phyloP scores from a whole-genome alignment of 2,113 vertebrate genomes.

The Syngnathus floridae region DNA sequence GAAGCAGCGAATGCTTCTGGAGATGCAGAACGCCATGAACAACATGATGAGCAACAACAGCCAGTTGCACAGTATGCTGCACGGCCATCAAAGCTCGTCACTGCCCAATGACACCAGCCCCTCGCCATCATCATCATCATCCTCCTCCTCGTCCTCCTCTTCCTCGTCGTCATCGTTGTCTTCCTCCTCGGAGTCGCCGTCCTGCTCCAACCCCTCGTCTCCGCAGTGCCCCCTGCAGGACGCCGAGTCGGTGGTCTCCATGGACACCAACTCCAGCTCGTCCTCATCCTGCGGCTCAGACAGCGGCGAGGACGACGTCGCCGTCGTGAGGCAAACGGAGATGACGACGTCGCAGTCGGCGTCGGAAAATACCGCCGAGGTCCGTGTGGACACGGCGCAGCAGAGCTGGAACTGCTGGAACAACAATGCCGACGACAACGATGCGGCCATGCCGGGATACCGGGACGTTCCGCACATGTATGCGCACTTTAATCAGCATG shows the following conservation, averaged over 20 bases:
- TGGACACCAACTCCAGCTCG: slow-evolving; percentile 70
- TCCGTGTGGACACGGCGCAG: slow-evolving; percentile 52
- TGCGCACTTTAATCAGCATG: slow-evolving; percentile 74
- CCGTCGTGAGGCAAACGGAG: slow-evolving; percentile 72
- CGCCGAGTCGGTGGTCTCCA: slow-evolving; percentile 58
- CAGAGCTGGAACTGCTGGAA: slow-evolving; percentile 68
- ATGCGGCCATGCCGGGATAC: slow-evolving; percentile 28
- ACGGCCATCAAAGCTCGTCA: slow-evolving; percentile 48
- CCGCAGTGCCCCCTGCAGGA: slow-evolving; percentile 53
- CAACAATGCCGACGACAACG: slow-evolving; percentile 32
- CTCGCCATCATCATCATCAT: slow-evolving; percentile 60
- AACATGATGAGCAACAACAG: slow-evolving; percentile 88
- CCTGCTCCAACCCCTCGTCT: slow-evolving; percentile 62
- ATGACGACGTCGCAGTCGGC: slow-evolving; percentile 56
- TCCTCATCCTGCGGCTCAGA: slow-evolving; percentile 70
- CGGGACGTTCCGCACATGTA: slow-evolving; percentile 66
- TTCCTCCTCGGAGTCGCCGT: slow-evolving; percentile 45
- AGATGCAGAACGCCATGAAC: slow-evolving; percentile 98
- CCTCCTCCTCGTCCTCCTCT: slow-evolving; percentile 55
- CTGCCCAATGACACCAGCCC: slow-evolving; percentile 61
- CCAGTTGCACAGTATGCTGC: slow-evolving; percentile 68
- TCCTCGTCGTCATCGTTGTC: slow-evolving; percentile 54
- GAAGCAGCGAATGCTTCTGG: slow-evolving; percentile 95
- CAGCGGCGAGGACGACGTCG: slow-evolving; percentile 85
- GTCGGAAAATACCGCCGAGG: slow-evolving; percentile 51